These are phyloP conservation scores for Heliconius himera DNA, from an alignment of 1,140 invertebrate species.

Conservation along the genomic window DNA sequence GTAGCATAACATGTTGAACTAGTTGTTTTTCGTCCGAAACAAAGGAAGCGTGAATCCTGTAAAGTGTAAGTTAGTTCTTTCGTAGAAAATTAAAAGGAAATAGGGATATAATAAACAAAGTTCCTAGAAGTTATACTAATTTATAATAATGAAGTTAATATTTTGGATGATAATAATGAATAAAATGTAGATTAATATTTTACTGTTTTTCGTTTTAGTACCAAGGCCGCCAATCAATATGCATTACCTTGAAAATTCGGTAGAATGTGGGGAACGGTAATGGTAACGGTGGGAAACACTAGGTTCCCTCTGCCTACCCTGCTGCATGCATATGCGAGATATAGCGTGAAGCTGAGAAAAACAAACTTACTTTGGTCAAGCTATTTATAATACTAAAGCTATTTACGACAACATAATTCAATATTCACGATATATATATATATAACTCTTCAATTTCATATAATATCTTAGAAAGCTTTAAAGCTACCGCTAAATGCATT, in stretches of 20 bases:
- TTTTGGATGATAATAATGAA: background rate
- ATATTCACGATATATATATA: background rate
- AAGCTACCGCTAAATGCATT: background rate
- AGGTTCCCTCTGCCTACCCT: too few relatives aligned
- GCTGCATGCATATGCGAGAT: too few relatives aligned
- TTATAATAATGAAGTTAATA: background rate
- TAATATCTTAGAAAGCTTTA: background rate
- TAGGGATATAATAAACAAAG: background rate
- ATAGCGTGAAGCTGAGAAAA: background rate
- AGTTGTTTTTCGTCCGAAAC: constrained; percentile 26
- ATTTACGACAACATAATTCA: background rate
- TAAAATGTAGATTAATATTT: too few relatives aligned
- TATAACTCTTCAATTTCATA: background rate
- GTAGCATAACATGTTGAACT: constrained; percentile 20
- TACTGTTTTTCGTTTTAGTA: too few relatives aligned
- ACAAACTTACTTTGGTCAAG: too few relatives aligned
- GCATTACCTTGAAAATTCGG: too few relatives aligned
- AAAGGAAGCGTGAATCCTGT: constrained; percentile 15
- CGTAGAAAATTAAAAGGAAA: background rate
- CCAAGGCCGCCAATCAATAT: too few relatives aligned
- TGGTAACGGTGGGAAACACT: too few relatives aligned
- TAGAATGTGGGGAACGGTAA: too few relatives aligned
- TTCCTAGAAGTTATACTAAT: background rate
- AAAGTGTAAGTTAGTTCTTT: background rate
- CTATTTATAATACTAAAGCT: too few relatives aligned